These are phyloP conservation scores for Meliscaeva auricollis DNA, from an alignment of 2,888 invertebrate species.

Conservation along the genomic window DNA sequence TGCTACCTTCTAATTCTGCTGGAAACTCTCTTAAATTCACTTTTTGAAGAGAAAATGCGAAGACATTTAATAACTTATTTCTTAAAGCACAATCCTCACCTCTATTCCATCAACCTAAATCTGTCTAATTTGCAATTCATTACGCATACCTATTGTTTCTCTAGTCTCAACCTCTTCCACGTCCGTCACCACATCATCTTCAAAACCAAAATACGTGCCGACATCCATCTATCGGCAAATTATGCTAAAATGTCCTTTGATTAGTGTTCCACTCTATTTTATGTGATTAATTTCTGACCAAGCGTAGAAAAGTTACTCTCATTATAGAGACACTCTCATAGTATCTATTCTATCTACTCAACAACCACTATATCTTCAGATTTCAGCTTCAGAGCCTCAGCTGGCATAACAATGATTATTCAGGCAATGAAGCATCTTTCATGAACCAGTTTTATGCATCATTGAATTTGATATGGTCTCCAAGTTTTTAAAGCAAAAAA, in stretches of 20 bases:
- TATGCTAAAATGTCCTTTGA: neutral
- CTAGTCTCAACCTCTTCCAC: too few relatives aligned
- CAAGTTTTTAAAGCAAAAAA: neutral
- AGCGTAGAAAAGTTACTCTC: neutral
- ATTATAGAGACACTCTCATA: neutral
- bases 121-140: too few relatives aligned
- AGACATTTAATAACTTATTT: too few relatives aligned
- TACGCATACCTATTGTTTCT: too few relatives aligned
- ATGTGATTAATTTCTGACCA: conserved; percentile 12
- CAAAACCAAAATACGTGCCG: neutral
- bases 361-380: neutral
- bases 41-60: too few relatives aligned
- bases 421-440: neutral
- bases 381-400: conserved; percentile 6
- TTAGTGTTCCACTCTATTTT: neutral
- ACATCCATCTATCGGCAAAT: neutral
- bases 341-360: neutral
- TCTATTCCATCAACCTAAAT: too few relatives aligned
- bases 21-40: too few relatives aligned
- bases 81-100: too few relatives aligned
- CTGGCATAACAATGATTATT: conserved; percentile 23
- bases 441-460: conserved; percentile 24
- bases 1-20: too few relatives aligned
- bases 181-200: neutral
- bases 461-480: conserved; percentile 18